A percentile compares a stretch with the other conserved stretches of the same genome.
phyloP scores from a whole-genome alignment of 2,888 invertebrate species.

The Melieria crassipennis region DNA sequence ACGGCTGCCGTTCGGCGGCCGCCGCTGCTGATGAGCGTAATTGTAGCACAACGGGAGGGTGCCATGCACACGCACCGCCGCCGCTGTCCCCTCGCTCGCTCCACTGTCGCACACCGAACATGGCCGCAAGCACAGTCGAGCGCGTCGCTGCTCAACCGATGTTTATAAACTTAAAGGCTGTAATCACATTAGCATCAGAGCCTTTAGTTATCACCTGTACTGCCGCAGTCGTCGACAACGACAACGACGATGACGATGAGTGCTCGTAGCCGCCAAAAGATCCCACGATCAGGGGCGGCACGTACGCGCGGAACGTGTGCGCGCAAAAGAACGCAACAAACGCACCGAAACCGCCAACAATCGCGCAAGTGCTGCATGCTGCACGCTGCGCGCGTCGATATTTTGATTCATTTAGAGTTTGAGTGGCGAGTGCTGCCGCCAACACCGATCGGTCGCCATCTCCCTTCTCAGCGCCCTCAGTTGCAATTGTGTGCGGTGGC shows the following conservation, averaged over 20 bases:
- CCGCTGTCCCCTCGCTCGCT: no score
- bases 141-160: slow-evolving; percentile 48
- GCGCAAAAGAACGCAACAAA: neutral
- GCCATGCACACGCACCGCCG: neutral
- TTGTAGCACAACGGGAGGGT: slow-evolving; percentile 11
- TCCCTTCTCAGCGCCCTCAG: neutral
- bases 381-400: slow-evolving; percentile 5
- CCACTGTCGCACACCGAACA: no score
- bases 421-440: neutral
- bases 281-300: slow-evolving; percentile 45
- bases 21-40: neutral
- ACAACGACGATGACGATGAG: slow-evolving; percentile 24
- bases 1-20: neutral
- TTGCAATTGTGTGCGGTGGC: neutral
- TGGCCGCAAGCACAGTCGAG: neutral
- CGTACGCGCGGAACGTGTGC: slow-evolving; percentile 43
- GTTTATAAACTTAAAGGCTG: slow-evolving; percentile 67
- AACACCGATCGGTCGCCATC: neutral
- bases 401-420: slow-evolving; percentile 17
- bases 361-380: slow-evolving; percentile 10
- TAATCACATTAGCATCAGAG: slow-evolving; percentile 66
- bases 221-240: slow-evolving; percentile 49
- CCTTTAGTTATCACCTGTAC: slow-evolving; percentile 61
- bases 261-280: slow-evolving; percentile 36
- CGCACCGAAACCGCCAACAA: neutral